phyloP scores from a whole-genome alignment of 2,113 vertebrate species.

The Istiophorus platypterus region DNA sequence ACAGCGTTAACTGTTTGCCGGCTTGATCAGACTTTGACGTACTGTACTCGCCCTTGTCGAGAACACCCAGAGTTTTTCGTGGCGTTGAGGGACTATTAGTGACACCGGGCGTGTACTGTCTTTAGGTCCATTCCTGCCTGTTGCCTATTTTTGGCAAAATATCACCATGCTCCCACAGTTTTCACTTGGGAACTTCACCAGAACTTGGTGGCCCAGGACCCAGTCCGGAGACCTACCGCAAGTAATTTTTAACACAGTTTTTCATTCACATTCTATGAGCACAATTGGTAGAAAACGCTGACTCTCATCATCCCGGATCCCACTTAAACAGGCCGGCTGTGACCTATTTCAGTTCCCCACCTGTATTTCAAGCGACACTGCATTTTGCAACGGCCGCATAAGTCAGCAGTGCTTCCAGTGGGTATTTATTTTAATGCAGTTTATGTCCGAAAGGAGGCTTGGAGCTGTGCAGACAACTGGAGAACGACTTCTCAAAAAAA shows the following conservation, averaged over 20 bases:
- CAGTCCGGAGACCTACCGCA: not conserved
- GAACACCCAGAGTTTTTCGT: not conserved
- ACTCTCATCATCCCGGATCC: slow-evolving; percentile 26
- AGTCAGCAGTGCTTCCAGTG: slow-evolving; percentile 13
- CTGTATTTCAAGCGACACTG: slow-evolving; percentile 18
- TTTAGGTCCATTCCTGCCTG: not conserved
- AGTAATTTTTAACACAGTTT: slow-evolving; percentile 6
- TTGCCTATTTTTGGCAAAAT: not conserved
- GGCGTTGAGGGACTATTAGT: no score
- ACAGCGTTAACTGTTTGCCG: not conserved
- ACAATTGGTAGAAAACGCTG: slow-evolving; percentile 25
- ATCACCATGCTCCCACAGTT: not conserved
- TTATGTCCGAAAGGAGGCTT: slow-evolving; percentile 11
- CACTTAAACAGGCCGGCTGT: slow-evolving; percentile 13
- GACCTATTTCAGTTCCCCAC: slow-evolving; percentile 58
- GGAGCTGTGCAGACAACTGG: not conserved
- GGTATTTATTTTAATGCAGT: slow-evolving; percentile 18
- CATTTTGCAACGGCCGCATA: slow-evolving; percentile 30
- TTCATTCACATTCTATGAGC: slow-evolving; percentile 27
- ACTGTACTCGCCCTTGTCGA: not conserved
- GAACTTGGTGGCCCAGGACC: not conserved
- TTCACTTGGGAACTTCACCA: not conserved
- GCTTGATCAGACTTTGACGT: not conserved
- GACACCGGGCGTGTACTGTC: no score
- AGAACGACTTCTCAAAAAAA: slow-evolving; percentile 14